Evolutionary conservation across 2,113 vertebrate genomes (phyloP).

Genomic region (Alethe diademata): DNA sequence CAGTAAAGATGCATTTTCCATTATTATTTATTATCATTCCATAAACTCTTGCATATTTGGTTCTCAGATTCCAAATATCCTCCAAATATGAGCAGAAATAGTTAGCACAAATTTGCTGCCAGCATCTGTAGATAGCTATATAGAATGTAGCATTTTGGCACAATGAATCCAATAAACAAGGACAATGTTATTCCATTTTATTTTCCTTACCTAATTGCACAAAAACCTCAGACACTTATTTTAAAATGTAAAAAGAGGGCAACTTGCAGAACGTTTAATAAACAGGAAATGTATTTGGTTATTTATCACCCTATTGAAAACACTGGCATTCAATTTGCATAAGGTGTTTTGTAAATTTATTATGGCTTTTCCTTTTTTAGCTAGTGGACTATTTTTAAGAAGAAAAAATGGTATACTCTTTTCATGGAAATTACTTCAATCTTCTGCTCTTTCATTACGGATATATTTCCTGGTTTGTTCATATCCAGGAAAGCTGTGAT

Average conservation of each 20-base stretch:
- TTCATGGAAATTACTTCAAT: background rate
- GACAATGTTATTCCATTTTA: background rate
- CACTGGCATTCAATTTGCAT: background rate
- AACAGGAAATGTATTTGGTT: background rate
- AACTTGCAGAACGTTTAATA: background rate
- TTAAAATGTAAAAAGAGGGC: background rate
- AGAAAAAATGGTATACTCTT: background rate
- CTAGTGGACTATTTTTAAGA: background rate
- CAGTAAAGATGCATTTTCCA: background rate
- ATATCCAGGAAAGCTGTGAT: background rate
- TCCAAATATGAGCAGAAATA: background rate
- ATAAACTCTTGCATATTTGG: background rate
- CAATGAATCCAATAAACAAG: background rate
- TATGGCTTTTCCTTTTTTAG: background rate
- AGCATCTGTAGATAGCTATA: background rate
- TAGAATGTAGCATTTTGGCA: background rate
- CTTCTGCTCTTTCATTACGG: background rate
- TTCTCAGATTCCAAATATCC: background rate
- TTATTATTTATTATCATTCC: background rate
- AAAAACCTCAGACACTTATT: background rate
- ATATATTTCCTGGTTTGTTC: background rate
- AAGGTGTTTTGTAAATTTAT: background rate
- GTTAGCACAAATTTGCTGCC: background rate
- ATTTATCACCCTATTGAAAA: background rate
- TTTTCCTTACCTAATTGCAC: background rate